Base-by-base conservation (phyloP, 2,113 vertebrate species). In the Tachuris rubrigastra region DNA sequence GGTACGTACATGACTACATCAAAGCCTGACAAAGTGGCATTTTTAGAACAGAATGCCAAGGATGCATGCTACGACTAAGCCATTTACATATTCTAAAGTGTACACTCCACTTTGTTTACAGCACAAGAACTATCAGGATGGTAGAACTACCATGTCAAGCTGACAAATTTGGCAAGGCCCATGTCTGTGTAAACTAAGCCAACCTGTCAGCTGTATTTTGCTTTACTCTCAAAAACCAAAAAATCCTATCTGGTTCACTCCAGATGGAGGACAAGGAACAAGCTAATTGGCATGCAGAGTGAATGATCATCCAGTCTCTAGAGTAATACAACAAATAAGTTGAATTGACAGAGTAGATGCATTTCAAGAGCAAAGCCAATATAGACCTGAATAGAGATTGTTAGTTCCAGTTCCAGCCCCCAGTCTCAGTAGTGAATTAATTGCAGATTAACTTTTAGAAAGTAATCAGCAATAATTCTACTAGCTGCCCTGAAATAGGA, bases 81-180 rank as follows among this genome's bases (percentile, higher is more conserved):
- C 2, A 1, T 6, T 3, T 23, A 50, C 14, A 20, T 37, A 14
- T 37, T 24, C 3, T 14, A 24, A n/a, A 87, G 12, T 1, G 15
- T 28, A 76, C 2, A 7, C 4, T 50, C 17, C 8, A 6, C 52
- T 66, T 65, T 58, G 30, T 33, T 77, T 49, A 66, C 2, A 16
- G 25, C n/a, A 62, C 9, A 66, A 73, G 59, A 41, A 50, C 35
- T 42, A 35, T 4, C 22, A 44, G 3, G 4, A 23, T 18, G 18
- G 28, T 3, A 67, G 14, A 71, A 77, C 46, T 31, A 80, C 21
- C 27, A 47, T 15, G 47, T 5, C 55, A 66, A 59, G 21, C 30
- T 68, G 37, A 67, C 14, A 63, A 46, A 39, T 47, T 12, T 53
- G 55, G 37, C 41, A 68, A 46, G 30, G 60, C n/a, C 33, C 8